These are phyloP conservation scores for Punctoribates punctum DNA, from an alignment of 2,888 invertebrate genomes.

Conservation along the genomic window DNA sequence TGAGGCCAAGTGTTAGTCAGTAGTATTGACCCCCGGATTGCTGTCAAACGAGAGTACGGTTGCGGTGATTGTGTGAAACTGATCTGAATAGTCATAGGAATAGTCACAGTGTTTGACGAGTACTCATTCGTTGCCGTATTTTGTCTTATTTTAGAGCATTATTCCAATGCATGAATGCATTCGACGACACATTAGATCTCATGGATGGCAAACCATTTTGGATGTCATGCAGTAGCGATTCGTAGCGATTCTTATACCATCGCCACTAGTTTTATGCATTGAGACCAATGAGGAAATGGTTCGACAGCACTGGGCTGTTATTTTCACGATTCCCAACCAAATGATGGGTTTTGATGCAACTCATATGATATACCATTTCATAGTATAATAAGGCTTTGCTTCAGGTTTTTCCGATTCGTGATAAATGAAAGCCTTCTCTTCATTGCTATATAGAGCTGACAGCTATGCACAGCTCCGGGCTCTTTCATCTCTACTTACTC, in stretches of 20 bases:
- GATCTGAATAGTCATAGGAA: constrained; percentile 13
- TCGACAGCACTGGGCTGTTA: constrained; percentile 34
- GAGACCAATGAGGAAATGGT: constrained; percentile 35
- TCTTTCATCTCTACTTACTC: constrained; percentile 13
- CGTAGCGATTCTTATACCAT: constrained; percentile 22
- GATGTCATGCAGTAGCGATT: constrained; percentile 27
- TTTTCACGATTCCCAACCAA: constrained; percentile 33
- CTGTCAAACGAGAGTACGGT: neutral
- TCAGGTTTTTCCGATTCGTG: constrained; percentile 37
- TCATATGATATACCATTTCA: constrained; percentile 26
- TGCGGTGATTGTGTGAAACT: neutral
- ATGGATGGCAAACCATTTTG: constrained; percentile 30
- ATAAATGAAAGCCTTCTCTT: constrained; percentile 26
- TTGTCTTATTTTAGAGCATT: neutral
- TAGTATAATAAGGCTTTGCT: constrained; percentile 22
- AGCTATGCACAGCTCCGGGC: constrained; percentile 27
- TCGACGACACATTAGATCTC: neutral
- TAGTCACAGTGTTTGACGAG: constrained; percentile 21
- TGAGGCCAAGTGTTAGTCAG: neutral
- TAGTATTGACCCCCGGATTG: constrained; percentile 24
- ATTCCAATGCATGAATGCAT: constrained; percentile 27
- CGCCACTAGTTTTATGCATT: constrained; percentile 29
- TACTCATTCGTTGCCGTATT: neutral
- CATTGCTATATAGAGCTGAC: neutral
- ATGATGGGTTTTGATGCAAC: constrained; percentile 34